A percentile compares a stretch with the other conserved stretches of the same genome.
phyloP scores from a whole-genome alignment of 2,797 vertebrate genomes.

The Schizopygopsis pylzovi region DNA sequence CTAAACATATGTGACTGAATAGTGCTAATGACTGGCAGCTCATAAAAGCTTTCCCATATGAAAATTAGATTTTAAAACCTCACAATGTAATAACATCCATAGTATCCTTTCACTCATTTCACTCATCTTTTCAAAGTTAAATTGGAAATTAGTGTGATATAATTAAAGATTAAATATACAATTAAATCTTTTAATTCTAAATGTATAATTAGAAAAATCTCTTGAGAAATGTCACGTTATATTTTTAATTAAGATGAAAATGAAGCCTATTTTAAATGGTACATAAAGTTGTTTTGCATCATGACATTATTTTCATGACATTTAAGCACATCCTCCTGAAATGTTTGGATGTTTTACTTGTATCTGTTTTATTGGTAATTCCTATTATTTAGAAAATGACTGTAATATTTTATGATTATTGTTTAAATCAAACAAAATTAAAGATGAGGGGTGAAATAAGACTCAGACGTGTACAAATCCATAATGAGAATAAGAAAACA shows the following conservation, averaged over 20 bases:
- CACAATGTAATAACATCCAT: not conserved
- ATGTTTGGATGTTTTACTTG: not conserved
- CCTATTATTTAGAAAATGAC: not conserved
- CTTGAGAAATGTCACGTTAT: too few species aligned
- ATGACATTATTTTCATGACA: not conserved
- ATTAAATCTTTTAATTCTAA: not conserved
- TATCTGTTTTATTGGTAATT: not conserved
- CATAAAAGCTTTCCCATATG: not conserved
- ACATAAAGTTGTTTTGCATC: not conserved
- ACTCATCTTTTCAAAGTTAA: not conserved
- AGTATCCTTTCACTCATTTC: not conserved
- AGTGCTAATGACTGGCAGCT: not conserved
- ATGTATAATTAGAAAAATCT: not conserved
- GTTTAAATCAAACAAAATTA: not conserved
- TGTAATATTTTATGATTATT: not conserved
- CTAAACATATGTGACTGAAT: constrained; percentile 29
- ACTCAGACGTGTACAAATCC: too few species aligned
- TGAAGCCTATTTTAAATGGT: not conserved
- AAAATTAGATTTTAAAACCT: not conserved
- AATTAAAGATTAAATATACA: not conserved
- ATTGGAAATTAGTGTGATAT: not conserved
- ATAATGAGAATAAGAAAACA: not conserved
- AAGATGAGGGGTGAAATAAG: not conserved
- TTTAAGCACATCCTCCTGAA: not conserved
- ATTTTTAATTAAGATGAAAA: not conserved